phyloP scores from a whole-genome alignment of 2,113 vertebrate genomes.

The Onychostruthus taczanowskii region DNA sequence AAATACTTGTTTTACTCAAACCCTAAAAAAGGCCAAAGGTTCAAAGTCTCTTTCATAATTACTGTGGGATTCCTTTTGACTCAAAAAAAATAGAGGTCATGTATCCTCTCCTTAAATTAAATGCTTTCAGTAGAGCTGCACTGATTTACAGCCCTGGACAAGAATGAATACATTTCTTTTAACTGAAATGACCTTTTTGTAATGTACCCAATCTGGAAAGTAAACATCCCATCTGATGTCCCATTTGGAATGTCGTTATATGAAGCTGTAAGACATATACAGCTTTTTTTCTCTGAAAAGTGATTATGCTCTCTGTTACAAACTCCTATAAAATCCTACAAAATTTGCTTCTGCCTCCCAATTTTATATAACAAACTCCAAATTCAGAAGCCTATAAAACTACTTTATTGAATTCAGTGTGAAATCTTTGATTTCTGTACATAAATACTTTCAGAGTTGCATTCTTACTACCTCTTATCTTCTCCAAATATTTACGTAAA shows the following conservation, averaged over 20 bases:
- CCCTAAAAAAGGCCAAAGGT: not conserved
- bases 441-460: not conserved
- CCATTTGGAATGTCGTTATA: not conserved
- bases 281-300: not conserved
- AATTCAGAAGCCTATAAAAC: not conserved
- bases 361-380: not conserved
- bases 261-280: not conserved
- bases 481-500: slow-evolving; percentile 8
- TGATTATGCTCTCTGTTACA: not conserved
- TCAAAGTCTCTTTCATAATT: not conserved
- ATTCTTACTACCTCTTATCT: not conserved
- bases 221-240: not conserved
- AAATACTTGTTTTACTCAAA: not conserved
- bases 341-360: not conserved
- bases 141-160: slow-evolving; percentile 4
- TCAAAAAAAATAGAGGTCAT: not conserved
- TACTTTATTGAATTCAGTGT: not conserved
- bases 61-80: not conserved
- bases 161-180: not conserved
- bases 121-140: not conserved
- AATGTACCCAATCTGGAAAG: not conserved
- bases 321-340: not conserved
- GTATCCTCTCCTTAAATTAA: not conserved
- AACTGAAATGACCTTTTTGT: not conserved
- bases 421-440: not conserved